Evolutionary conservation across 2,888 invertebrate species (phyloP), one percentile per base, ranked within the genome.

Genomic region (Euplagia quadripunctaria): DNA sequence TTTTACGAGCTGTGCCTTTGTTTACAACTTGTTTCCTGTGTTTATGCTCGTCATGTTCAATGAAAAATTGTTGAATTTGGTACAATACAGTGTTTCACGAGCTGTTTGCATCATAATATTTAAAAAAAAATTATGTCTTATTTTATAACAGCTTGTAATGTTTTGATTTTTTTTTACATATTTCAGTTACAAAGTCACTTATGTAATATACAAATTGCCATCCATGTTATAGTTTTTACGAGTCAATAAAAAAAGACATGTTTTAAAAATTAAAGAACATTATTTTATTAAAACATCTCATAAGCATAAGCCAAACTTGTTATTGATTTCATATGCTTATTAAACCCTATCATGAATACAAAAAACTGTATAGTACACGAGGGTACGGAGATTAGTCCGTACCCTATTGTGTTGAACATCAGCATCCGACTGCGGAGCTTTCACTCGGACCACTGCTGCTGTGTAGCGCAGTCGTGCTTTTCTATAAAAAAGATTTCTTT

Each of bases 21-120:
- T 95, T 95, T 95, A 94, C 92, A 93, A 92, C 83, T 92, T 90
- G 93, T 93, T 94, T 94, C 93, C 91, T 92, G 92, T 92, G 91
- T 90, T 90, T 91, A 90, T 89, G 88, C 87, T 88, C 87, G 88
- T 90, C 91, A 91, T 90, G 88, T 88, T 90, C 83, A 88, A 88
- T 91, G 85, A 90, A 91, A 92, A 88, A 83, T 85, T 82, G 84
- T 87, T 85, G 83, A 80, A 85, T 84, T 84, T 75, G 68, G 80
- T 83, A 80, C 75, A 77, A 75, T 82, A 78, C 76, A 77, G 80
- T 80, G 76, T 79, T 79, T 75, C 52, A 70, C 70, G 71, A 76
- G 31, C 75, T 66, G 68, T 72, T 76, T 72, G 70, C 61, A 81
- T 76, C 71, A 69, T 70, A 69, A 79, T 58, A 73, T n/a, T 49